A percentile compares a stretch with the other conserved stretches of the same genome.
phyloP scores from a whole-genome alignment of 2,113 vertebrate genomes.

The Nansenia antarctica region DNA sequence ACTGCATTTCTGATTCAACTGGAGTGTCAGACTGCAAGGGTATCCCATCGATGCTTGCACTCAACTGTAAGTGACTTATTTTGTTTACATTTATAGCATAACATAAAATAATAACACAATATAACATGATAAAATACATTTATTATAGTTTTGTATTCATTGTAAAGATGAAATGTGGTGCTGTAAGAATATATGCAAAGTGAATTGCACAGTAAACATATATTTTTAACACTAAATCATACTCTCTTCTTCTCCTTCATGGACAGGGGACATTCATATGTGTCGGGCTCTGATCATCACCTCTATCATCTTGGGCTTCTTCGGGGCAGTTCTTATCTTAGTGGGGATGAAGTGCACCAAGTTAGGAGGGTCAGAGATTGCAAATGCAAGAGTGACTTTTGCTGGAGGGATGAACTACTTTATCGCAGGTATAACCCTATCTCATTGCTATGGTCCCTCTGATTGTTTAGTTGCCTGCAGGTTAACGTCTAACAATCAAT shows the following conservation, averaged over 20 bases:
- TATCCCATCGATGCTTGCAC: conserved; percentile 89
- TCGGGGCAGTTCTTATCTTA: conserved; percentile 85
- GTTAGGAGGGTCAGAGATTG: conserved; percentile 85
- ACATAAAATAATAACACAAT: no score
- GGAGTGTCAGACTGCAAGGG: conserved; percentile 93
- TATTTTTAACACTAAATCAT: not conserved
- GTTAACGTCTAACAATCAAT: not conserved
- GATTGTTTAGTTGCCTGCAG: not conserved
- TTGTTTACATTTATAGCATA: no score
- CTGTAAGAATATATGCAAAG: no score
- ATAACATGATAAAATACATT: no score
- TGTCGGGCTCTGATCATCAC: conserved; percentile 93
- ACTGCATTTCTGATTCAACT: conserved; percentile 90
- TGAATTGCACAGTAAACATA: not conserved
- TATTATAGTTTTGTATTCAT: no score
- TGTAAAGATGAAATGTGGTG: no score
- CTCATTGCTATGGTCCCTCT: not conserved
- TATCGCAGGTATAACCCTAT: conserved; percentile 78
- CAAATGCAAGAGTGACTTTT: conserved; percentile 89
- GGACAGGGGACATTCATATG: conserved; percentile 90
- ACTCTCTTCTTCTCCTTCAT: conserved; percentile 11
- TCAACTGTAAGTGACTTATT: conserved; percentile 63
- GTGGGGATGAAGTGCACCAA: conserved; percentile 98
- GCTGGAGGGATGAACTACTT: conserved; percentile 89
- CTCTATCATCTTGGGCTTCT: conserved; percentile 86